These are phyloP conservation scores for Engystomops pustulosus DNA, from an alignment of 2,113 vertebrate species.

Conservation along the genomic window DNA sequence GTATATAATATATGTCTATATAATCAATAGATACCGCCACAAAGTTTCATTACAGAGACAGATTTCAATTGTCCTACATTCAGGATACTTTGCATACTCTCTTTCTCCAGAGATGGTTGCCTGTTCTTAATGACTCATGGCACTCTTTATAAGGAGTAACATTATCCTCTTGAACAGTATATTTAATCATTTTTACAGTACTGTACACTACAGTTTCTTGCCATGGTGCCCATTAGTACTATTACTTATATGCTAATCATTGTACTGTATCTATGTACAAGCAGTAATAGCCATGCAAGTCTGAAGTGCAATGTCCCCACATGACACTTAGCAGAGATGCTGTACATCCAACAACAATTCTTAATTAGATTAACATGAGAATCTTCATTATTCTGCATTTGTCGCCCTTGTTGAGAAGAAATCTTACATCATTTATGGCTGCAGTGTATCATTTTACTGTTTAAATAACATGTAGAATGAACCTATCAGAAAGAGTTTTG, in stretches of 20 bases:
- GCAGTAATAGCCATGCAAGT: neutral
- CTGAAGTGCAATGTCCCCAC: neutral
- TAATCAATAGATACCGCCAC: no score
- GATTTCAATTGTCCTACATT: no score
- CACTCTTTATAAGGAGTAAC: no score
- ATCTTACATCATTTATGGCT: conserved; percentile 3
- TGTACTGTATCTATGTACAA: neutral
- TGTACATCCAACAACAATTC: conserved; percentile 8
- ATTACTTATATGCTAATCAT: neutral
- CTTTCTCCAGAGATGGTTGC: no score
- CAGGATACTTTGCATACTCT: no score
- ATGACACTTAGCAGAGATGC: neutral
- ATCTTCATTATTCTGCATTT: conserved; percentile 32
- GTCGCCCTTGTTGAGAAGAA: neutral
- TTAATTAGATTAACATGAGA: conserved; percentile 30
- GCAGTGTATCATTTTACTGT: neutral
- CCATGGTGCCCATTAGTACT: neutral
- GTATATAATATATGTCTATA: no score
- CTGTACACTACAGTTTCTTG: no score
- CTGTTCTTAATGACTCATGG: no score
- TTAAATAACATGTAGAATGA: neutral
- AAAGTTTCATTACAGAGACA: no score
- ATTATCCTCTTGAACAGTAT: no score
- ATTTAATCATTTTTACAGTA: no score
- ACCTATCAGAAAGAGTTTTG: no score